These are phyloP conservation scores for Neogobius melanostomus DNA, from an alignment of 2,113 vertebrate genomes.

Conservation along the genomic window DNA sequence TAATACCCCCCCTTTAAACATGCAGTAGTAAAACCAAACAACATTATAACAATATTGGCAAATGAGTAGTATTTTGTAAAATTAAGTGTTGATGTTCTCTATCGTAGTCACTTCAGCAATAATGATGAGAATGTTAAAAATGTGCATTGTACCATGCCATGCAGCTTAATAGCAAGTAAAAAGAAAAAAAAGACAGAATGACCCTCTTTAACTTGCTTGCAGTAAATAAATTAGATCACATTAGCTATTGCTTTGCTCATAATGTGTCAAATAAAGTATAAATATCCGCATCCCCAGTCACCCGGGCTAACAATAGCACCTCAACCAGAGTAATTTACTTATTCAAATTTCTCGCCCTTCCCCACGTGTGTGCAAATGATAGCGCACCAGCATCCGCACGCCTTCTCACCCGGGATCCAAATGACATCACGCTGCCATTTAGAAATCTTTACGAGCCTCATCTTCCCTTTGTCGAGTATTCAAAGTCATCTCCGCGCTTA, in stretches of 20 bases:
- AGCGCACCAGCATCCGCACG: not conserved
- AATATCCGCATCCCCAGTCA: not conserved
- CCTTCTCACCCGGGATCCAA: slow-evolving; percentile 8
- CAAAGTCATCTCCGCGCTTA: slow-evolving; percentile 34
- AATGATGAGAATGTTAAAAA: too few species aligned
- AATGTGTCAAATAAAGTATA: not conserved
- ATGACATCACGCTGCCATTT: slow-evolving; percentile 34
- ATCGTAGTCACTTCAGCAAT: too few species aligned
- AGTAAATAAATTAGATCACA: not conserved
- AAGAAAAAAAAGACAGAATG: not conserved
- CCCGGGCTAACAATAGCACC: not conserved
- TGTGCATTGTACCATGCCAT: too few species aligned
- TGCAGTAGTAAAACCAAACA: too few species aligned
- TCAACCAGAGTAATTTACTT: not conserved
- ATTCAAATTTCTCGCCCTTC: slow-evolving; percentile 20
- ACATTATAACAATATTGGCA: too few species aligned
- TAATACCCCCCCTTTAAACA: too few species aligned
- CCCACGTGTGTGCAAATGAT: slow-evolving; percentile 21
- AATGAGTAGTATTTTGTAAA: too few species aligned
- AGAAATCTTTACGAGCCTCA: slow-evolving; percentile 16
- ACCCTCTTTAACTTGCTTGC: not conserved
- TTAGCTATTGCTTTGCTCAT: not conserved
- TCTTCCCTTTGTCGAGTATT: slow-evolving; percentile 31
- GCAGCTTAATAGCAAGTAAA: not conserved
- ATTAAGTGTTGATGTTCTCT: too few species aligned